Evolutionary conservation across 2,888 invertebrate species (phyloP).

Genomic region (Rhorus exstirpatorius): DNA sequence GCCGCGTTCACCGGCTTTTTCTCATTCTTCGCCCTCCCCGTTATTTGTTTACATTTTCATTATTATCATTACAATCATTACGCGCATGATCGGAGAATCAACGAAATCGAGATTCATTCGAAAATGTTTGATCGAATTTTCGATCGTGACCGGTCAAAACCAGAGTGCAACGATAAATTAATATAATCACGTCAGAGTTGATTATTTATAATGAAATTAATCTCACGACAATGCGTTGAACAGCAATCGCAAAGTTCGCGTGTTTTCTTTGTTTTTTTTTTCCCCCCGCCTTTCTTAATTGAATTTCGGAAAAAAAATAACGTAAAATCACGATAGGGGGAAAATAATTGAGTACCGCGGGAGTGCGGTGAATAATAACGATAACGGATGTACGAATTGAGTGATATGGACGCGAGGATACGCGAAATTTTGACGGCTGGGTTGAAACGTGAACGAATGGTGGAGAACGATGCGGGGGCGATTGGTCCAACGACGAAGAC

Average conservation of each 20-base stretch:
- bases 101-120: not conserved
- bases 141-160: not conserved
- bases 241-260: no score
- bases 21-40: not conserved
- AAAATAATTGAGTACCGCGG: not conserved
- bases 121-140: constrained; percentile 6
- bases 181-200: not conserved
- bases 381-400: constrained; percentile 37
- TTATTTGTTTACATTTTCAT: not conserved
- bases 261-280: no score
- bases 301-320: no score
- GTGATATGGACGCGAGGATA: constrained; percentile 64
- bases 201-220: no score
- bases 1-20: constrained; percentile 36
- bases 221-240: no score
- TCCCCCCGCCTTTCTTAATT: no score
- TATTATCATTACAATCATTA: not conserved
- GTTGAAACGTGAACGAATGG: constrained; percentile 58
- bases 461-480: constrained; percentile 13
- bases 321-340: not conserved
- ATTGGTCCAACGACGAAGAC: constrained; percentile 13
- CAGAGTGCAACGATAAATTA: constrained; percentile 29
- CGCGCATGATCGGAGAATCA: not conserved
- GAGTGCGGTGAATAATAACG: not conserved
- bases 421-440: constrained; percentile 56